Evolutionary conservation across 2,888 invertebrate genomes (phyloP).

Genomic region (Vannuccia rotundouncinata): DNA sequence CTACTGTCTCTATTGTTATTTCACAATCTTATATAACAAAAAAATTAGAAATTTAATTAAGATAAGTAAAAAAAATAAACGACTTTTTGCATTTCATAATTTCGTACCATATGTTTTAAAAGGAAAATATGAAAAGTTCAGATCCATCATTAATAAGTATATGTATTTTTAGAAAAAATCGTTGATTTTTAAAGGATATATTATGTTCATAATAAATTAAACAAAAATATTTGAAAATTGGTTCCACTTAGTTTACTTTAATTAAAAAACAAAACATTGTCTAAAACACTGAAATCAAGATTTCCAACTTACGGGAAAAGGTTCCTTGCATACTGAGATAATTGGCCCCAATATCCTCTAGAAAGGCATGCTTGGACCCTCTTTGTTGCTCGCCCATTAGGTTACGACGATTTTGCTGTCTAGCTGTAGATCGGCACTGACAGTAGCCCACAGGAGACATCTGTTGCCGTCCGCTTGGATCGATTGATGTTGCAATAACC

Average conservation of each 20-base stretch:
- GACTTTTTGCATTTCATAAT: no score
- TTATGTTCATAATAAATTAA: background rate
- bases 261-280: background rate
- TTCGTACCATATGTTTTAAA: no score
- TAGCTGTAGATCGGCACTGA: background rate
- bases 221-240: background rate
- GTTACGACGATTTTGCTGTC: background rate
- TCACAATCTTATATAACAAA: no score
- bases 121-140: no score
- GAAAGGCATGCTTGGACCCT: background rate
- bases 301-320: background rate
- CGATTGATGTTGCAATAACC: background rate
- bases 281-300: background rate
- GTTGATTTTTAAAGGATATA: no score
- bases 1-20: no score
- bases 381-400: background rate
- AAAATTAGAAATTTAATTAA: no score
- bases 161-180: no score
- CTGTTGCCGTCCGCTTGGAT: background rate
- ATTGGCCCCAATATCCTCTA: conserved; percentile 12
- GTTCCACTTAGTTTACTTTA: background rate
- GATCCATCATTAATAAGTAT: no score
- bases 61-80: no score
- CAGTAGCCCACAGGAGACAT: background rate
- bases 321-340: conserved; percentile 10